These are phyloP conservation scores for Euphysa ruthae DNA, from an alignment of 30 jellyfish, hydroid and myxozoan genomes.

Conservation along the genomic window DNA sequence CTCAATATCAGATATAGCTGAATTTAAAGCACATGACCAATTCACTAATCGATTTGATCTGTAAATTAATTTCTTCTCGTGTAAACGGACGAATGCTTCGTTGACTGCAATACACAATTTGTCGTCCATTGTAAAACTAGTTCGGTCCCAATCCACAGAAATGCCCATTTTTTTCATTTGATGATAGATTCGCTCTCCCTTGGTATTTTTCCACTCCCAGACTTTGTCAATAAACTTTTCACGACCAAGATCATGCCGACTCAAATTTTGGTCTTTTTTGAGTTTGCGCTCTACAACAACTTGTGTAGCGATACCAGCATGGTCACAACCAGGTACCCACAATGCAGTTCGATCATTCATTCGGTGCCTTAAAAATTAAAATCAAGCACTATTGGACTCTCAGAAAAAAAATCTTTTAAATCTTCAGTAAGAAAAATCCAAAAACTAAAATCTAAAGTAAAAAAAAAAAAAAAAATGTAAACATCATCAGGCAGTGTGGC, in stretches of 20 bases:
- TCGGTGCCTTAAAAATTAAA: too few species aligned
- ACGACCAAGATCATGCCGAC: slow-evolving; percentile 93
- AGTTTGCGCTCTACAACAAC: slow-evolving; percentile 96
- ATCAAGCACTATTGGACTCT: too few species aligned
- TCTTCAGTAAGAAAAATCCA: too few species aligned
- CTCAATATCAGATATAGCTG: slow-evolving; percentile 98
- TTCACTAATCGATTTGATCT: slow-evolving; percentile 96
- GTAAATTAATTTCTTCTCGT: slow-evolving; percentile 72
- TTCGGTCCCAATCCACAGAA: slow-evolving; percentile 99
- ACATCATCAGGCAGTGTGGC: too few species aligned
- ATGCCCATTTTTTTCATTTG: slow-evolving; percentile 90
- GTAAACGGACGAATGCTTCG: slow-evolving; percentile 84
- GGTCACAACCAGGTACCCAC: slow-evolving; percentile 99
- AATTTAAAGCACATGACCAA: slow-evolving; percentile 98
- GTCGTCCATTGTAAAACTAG: slow-evolving; percentile 98
- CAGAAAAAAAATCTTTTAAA: too few species aligned
- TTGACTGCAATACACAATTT: slow-evolving; percentile 81
- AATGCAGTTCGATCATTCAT: slow-evolving; percentile 91
- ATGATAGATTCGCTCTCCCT: slow-evolving; percentile 83
- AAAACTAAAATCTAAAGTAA: too few species aligned
- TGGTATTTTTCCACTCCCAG: slow-evolving; percentile 97
- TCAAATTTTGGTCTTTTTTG: slow-evolving; percentile 68
- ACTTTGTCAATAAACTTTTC: slow-evolving; percentile 93
- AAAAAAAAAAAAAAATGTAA: too few species aligned
- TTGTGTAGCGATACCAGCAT: slow-evolving; percentile 99